Evolutionary conservation across 2,888 invertebrate genomes (phyloP), one percentile per base, ranked within the genome.

Genomic region (Seira sanloemensis): DNA sequence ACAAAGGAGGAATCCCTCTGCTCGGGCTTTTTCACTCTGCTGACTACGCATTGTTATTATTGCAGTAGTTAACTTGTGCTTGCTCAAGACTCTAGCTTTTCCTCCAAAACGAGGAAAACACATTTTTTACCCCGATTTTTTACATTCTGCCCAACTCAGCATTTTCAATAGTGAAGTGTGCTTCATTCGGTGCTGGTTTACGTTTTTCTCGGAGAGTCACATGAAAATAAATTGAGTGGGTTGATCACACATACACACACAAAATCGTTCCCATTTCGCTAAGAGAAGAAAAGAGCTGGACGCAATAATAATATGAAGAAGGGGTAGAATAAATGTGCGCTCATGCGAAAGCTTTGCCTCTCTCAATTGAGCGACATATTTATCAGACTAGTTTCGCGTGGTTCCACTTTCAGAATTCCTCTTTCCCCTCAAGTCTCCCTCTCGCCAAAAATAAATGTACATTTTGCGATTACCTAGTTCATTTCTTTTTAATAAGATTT

Each of bases 1-100:
- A 62, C n/a, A 21, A 62, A 23, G 62, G 23, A 62, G n/a, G 21
- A 62, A 62, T 58, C 12, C n/a, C 62, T 7, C n/a, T 50, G 50
- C 2, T 62, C 21, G 62, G 16, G 50, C 2, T 62, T 62, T 62
- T 62, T 23, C 21, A 2, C 16, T 62, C 5, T 62, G 62, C 21
- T 62, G 62, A 50, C 50, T 12, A 62, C 62, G 62, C 62, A 23
- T 62, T 19, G 62, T 21, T 62, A 62, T 62, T 62, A 62, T 62
- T 62, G 21, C 62, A 23, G 21, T 62, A 21, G 62, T 62, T 62
- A 62, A 62, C 62, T 62, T 62, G 4, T 62, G 62, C 62, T 23
- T 7, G 62, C 62, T 19, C 19, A 12, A 62, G 62, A 62, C 21
- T 62, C 62, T 62, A 37, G 37, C n/a, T n/a, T n/a, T 18, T 50